Evolutionary conservation across 1,140 invertebrate genomes (phyloP).

Genomic region (Eriocheir sinensis): DNA sequence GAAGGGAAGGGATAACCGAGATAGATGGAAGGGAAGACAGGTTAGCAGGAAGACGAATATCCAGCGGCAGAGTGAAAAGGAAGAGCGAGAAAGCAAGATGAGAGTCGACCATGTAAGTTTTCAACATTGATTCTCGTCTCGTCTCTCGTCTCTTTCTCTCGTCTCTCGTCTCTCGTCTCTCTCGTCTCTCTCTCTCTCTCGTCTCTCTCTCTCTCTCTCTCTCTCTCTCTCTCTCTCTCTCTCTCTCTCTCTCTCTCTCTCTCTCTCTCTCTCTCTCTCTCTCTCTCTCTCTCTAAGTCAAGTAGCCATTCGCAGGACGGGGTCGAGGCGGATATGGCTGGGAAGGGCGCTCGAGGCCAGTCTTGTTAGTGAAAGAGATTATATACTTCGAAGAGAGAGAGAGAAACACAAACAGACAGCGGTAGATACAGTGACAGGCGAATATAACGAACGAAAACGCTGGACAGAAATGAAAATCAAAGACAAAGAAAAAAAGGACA

Average conservation of each 20-base stretch:
- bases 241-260: no score
- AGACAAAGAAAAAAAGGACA: no score
- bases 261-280: no score
- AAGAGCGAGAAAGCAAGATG: background rate
- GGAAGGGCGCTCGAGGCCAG: background rate
- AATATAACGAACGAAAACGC: no score
- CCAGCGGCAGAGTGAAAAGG: no score
- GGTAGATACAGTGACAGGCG: no score
- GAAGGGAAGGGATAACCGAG: no score
- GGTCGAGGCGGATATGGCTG: background rate
- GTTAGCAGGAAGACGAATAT: no score
- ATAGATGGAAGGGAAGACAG: no score
- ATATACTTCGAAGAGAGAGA: background rate
- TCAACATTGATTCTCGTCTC: background rate
- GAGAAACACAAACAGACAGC: background rate
- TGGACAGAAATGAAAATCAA: no score
- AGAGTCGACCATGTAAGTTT: background rate
- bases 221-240: background rate
- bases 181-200: background rate
- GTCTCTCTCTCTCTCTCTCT: background rate
- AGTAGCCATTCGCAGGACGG: background rate
- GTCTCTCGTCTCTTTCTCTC: no score
- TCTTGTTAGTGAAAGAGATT: slow-evolving; percentile 25
- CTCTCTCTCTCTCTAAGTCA: background rate
- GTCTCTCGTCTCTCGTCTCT: no score